phyloP scores from a whole-genome alignment of 2,113 vertebrate genomes.

The Silurus asotus region DNA sequence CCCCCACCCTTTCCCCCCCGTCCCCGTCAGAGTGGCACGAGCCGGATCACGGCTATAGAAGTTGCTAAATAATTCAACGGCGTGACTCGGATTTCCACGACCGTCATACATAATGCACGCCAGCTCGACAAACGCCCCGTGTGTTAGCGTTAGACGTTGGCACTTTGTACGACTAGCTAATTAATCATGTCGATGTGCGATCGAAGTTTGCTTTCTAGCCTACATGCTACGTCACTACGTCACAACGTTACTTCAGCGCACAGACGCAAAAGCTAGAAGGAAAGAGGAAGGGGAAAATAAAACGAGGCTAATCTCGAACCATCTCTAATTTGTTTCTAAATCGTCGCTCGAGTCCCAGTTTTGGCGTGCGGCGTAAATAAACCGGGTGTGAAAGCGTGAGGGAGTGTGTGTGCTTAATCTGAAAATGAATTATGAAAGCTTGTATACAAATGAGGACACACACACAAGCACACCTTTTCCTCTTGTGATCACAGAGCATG shows the following conservation, averaged over 20 bases:
- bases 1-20: no score
- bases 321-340: conserved; percentile 53
- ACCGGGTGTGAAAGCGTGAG: not conserved
- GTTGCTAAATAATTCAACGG: conserved; percentile 66
- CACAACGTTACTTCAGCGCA: conserved; percentile 27
- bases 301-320: conserved; percentile 49
- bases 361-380: conserved; percentile 33
- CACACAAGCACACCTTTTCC: not conserved
- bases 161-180: conserved; percentile 47
- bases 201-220: conserved; percentile 24
- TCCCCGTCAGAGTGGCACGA: conserved; percentile 25
- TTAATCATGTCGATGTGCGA: conserved; percentile 49
- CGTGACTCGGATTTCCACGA: conserved; percentile 66
- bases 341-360: conserved; percentile 41
- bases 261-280: not conserved
- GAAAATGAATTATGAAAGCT: conserved; percentile 48
- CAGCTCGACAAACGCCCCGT: conserved; percentile 55
- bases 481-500: conserved; percentile 43
- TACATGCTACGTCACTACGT: not conserved
- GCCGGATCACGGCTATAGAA: conserved; percentile 53
- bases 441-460: conserved; percentile 38
- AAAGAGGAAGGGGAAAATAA: conserved; percentile 3
- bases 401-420: conserved; percentile 19
- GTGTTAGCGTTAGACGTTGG: conserved; percentile 43
- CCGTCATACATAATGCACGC: conserved; percentile 68